Base-by-base conservation (phyloP, 2,113 vertebrate genomes). In the Mirounga angustirostris region DNA sequence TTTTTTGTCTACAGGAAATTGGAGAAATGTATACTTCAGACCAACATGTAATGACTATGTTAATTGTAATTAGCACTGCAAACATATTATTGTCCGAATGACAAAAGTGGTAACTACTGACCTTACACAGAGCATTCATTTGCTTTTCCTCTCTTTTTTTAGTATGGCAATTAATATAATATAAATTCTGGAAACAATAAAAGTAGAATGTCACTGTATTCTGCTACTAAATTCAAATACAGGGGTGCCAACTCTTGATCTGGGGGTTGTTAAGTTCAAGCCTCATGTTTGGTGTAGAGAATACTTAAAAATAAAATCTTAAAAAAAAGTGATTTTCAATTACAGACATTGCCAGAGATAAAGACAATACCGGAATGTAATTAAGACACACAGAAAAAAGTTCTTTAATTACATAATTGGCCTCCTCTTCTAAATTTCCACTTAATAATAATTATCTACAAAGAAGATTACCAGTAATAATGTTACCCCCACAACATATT, bases 301-400 rank as follows among this genome's bases (percentile, higher is more conserved):
- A 33, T 69, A 69, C 33, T 36, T 69, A 69, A 69, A 69, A 36
- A 69, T 36, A 69, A 69, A 69, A 19, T 69, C 33, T 69, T 65
- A 3, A 19, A n/a, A 69, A 69, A 67, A n/a, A 19, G 16, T 69
- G 67, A 69, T n/a, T 69, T 56, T 67, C 54, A 83, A 86, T 67
- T 91, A 21, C 74, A 98, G 92, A 58, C 92, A 94, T 94, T 98
- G 30, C 36, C 71, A 98, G 98, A 63, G 97, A 22, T 90, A 96
- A 94, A 83, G 93, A 86, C 28, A 84, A 73, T 85, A 65, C 61
- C 98, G 69, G 83, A 97, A 97, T 84, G 73, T 33, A 97, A 98
- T 78, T 90, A 96, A 94, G 94, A 98, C 92, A 97, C 86, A 96
- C 84, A 98, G 97, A 98, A 88, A 98, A 96, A 98, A 97, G 36